Percentiles rank a stretch among this genome's conserved stretches.
Conservation (phyloP, 1,140 invertebrate genomes). For the Rhizoglyphus robini region DNA sequence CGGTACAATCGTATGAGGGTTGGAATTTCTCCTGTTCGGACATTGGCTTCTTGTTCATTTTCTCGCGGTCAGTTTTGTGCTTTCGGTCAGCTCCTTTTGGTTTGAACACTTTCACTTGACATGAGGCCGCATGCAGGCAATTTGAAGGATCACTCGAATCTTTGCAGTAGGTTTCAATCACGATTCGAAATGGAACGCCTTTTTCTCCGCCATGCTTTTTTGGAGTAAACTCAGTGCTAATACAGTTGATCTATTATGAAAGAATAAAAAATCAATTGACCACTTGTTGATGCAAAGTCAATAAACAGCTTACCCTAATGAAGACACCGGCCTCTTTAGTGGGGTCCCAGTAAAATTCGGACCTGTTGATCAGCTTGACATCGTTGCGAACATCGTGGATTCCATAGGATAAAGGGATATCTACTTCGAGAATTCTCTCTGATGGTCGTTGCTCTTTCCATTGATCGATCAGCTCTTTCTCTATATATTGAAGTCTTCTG, state of each 20-base stretch:
- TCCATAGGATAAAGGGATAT: constrained; percentile 84
- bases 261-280: constrained; percentile 22
- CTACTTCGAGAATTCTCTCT: constrained; percentile 70
- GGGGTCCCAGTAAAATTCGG: constrained; percentile 87
- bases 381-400: constrained; percentile 66
- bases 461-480: constrained; percentile 74
- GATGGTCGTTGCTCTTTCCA: constrained; percentile 76
- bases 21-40: constrained; percentile 83
- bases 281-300: too few species aligned
- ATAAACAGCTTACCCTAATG: constrained; percentile 55
- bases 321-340: constrained; percentile 88
- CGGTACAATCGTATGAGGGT: constrained; percentile 85
- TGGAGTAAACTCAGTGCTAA: constrained; percentile 92
- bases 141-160: constrained; percentile 36
- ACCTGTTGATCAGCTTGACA: constrained; percentile 54
- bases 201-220: constrained; percentile 97
- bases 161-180: constrained; percentile 46
- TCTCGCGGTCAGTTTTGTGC: constrained; percentile 91
- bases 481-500: constrained; percentile 83
- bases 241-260: constrained; percentile 68
- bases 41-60: constrained; percentile 69
- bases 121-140: constrained; percentile 70
- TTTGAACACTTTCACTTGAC: constrained; percentile 79
- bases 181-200: constrained; percentile 87
- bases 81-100: constrained; percentile 91